phyloP scores from a whole-genome alignment of 2,113 vertebrate genomes.

The Misgurnus mizolepis region DNA sequence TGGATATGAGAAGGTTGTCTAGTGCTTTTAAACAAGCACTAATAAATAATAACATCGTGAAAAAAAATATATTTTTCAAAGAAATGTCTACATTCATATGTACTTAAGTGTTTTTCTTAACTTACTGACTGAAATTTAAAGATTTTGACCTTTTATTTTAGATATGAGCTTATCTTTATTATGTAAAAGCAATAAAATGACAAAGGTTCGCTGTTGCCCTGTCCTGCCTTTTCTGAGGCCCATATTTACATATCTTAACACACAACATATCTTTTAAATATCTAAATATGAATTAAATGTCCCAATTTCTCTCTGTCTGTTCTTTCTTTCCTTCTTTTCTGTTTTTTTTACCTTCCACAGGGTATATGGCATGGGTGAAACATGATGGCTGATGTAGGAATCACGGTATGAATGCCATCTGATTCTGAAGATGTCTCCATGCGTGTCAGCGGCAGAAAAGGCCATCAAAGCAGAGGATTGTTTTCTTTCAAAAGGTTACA shows the following conservation, averaged over 20 bases:
- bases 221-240: slow-evolving; percentile 1
- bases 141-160: background rate
- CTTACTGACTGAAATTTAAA: background rate
- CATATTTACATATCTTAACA: slow-evolving; percentile 29
- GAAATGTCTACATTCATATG: background rate
- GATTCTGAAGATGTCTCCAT: slow-evolving; percentile 71
- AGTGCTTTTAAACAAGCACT: too few relatives aligned
- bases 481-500: slow-evolving; percentile 71
- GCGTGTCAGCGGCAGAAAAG: slow-evolving; percentile 73
- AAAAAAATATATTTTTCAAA: background rate
- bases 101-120: background rate
- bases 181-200: background rate
- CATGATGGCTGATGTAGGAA: slow-evolving; percentile 61
- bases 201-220: background rate
- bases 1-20: too few relatives aligned
- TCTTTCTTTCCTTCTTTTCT: background rate
- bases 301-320: slow-evolving; percentile 14
- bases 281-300: slow-evolving; percentile 48
- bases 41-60: too few relatives aligned
- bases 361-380: background rate
- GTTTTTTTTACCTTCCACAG: background rate
- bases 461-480: slow-evolving; percentile 71
- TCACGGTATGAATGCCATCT: slow-evolving; percentile 74
- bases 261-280: slow-evolving; percentile 45
- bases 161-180: background rate